A percentile compares a stretch with the other conserved stretches of the same genome.
Conservation (phyloP, 2,797 vertebrate species). For the Erpetoichthys calabaricus region DNA sequence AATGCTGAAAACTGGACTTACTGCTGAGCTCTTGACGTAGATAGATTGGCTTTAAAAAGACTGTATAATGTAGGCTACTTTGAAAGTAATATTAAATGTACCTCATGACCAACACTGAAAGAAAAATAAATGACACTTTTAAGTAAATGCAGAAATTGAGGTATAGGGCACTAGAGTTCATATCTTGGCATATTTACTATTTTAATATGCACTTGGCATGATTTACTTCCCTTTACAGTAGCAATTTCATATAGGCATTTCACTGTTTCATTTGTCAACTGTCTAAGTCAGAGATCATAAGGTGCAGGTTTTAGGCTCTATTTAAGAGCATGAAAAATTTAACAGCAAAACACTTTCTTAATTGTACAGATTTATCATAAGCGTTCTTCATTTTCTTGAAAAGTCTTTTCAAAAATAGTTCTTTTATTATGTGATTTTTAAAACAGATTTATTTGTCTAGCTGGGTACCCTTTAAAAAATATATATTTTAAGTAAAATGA, state of each 20-base stretch:
- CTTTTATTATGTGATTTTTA: no score
- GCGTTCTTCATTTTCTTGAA: neutral
- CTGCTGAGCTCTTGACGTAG: slow-evolving; percentile 47
- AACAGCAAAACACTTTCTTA: slow-evolving; percentile 6
- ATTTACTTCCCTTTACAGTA: slow-evolving; percentile 26
- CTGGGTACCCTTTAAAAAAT: no score
- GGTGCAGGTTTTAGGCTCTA: slow-evolving; percentile 14
- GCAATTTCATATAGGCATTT: slow-evolving; percentile 17
- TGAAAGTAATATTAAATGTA: slow-evolving; percentile 25
- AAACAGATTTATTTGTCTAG: no score
- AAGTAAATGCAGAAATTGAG: slow-evolving; percentile 21
- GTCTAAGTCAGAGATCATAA: slow-evolving; percentile 24
- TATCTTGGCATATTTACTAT: slow-evolving; percentile 15
- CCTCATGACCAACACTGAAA: slow-evolving; percentile 25
- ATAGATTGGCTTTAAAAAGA: slow-evolving; percentile 37
- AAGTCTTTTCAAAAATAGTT: neutral
- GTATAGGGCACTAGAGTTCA: slow-evolving; percentile 18
- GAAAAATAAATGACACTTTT: slow-evolving; percentile 24
- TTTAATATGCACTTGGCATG: slow-evolving; percentile 22
- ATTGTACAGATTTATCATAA: slow-evolving; percentile 19
- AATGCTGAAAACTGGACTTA: slow-evolving; percentile 48
- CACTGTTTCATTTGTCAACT: slow-evolving; percentile 21
- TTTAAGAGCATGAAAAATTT: slow-evolving; percentile 15
- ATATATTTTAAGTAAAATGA: no score
- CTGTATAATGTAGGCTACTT: slow-evolving; percentile 32